Percentiles rank a stretch among this genome's conserved stretches.
These are phyloP conservation scores for Idaea biselata DNA, from an alignment of 2,888 invertebrate species.

Conservation along the genomic window DNA sequence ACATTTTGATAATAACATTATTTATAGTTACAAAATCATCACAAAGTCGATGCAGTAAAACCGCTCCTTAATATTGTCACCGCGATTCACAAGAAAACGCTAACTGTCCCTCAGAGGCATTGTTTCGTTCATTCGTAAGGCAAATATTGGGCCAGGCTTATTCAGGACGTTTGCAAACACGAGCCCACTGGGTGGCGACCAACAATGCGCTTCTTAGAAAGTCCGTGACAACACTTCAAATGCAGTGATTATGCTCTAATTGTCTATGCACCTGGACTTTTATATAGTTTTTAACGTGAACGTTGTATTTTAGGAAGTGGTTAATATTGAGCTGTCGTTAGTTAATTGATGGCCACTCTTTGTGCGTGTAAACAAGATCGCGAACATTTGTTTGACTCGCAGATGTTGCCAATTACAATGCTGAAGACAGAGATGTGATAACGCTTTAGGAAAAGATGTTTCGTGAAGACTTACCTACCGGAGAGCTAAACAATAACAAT, in stretches of 20 bases:
- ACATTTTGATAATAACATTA: not conserved
- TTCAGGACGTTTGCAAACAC: slow-evolving; percentile 76
- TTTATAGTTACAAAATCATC: not conserved
- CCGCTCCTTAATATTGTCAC: slow-evolving; percentile 49
- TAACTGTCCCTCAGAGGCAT: slow-evolving; percentile 71
- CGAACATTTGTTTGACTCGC: slow-evolving; percentile 35
- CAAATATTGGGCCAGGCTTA: slow-evolving; percentile 74
- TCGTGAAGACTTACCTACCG: not conserved
- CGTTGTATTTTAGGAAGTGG: slow-evolving; percentile 59
- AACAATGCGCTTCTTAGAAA: slow-evolving; percentile 70
- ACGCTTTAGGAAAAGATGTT: not conserved
- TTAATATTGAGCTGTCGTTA: slow-evolving; percentile 42
- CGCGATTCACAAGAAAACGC: slow-evolving; percentile 61
- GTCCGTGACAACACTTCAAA: slow-evolving; percentile 77
- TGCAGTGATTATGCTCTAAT: slow-evolving; percentile 76
- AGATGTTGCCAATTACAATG: slow-evolving; percentile 1
- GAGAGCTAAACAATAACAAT: not conserved
- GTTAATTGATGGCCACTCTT: slow-evolving; percentile 61
- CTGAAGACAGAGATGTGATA: not conserved
- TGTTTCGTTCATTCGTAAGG: slow-evolving; percentile 76
- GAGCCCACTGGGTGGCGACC: slow-evolving; percentile 69
- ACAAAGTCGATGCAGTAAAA: slow-evolving; percentile 11
- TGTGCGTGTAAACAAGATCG: slow-evolving; percentile 50
- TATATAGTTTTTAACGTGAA: slow-evolving; percentile 69
- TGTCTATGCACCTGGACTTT: slow-evolving; percentile 70